Base-by-base conservation (phyloP, 2,797 vertebrate genomes). In the Notolepis coatsorum region DNA sequence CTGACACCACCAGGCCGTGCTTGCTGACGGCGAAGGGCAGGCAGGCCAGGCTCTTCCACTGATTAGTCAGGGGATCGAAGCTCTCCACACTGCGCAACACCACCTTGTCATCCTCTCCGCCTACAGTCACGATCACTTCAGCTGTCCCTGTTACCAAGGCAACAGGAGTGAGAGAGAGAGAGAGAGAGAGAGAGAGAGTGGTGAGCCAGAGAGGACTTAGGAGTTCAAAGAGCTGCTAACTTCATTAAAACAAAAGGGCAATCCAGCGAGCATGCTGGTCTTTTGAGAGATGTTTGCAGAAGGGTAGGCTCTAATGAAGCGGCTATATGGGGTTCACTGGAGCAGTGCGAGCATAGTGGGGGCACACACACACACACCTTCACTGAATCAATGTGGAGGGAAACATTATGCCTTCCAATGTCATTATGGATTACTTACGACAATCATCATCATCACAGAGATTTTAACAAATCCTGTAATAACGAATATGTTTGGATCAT, bases 11-110 rank as follows among this genome's bases (percentile, higher is more conserved):
- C 39, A 94, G 83, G 1, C 93, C 93, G 1, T 94, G 93, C 68
- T 94, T 94, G 83, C 93, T 94, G 68, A 94, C 91, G 1, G 93
- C 93, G 2, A 94, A 94, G 3, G 93, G 92, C 60, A 94, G 87
- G 62, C 91, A 92, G 15, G 93, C 92, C 56, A 94, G 88, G 45
- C 90, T 93, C 80, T 88, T 93, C 93, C 93, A 94, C 74, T 91
- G 89, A 57, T 84, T 88, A 0, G 84, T 91, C 48, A 91, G 53
- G 0, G 93, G 92, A 68, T 94, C 90, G 20, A 93, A 94, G 73
- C 92, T 91, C 83, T 94, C 93, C 3, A 94, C 92, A 37, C 92
- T 94, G 37, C 93, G 91, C 66, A 94, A 85, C 45, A 94, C 93
- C 66, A 94, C 92, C 79, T 94, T 94, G 83, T 94, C 93, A 13